A percentile compares a stretch with the other conserved stretches of the same genome.
phyloP scores from a whole-genome alignment of 37 sponge, comb jelly and placozoan genomes.

The Chondrilla cf. caribensis region DNA sequence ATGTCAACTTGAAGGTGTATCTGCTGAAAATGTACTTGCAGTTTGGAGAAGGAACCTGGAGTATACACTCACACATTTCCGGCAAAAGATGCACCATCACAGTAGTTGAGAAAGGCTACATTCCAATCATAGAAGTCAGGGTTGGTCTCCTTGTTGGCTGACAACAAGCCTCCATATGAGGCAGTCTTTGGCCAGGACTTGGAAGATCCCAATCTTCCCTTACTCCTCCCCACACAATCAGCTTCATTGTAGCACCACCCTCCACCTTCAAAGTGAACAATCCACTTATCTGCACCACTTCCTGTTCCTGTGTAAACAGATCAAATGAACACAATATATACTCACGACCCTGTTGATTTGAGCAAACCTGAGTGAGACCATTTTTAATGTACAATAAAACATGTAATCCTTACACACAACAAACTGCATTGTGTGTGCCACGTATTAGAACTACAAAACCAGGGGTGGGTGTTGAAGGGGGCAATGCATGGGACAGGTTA shows the following conservation, averaged over 20 bases:
- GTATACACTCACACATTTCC: slow-evolving; percentile 66
- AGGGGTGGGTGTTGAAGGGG: too few species aligned
- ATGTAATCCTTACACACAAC: too few species aligned
- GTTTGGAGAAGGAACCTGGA: too few species aligned
- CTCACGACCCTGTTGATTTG: too few species aligned
- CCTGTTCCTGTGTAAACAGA: slow-evolving; percentile 2
- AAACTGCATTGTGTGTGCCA: too few species aligned
- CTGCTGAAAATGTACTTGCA: too few species aligned
- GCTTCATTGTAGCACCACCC: slow-evolving; percentile 65
- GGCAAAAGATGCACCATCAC: slow-evolving; percentile 85
- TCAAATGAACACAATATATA: not conserved
- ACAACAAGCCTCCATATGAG: slow-evolving; percentile 48
- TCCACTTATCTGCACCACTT: slow-evolving; percentile 58
- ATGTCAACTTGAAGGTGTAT: too few species aligned
- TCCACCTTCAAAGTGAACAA: slow-evolving; percentile 73
- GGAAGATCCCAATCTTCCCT: slow-evolving; percentile 63
- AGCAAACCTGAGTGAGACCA: too few species aligned
- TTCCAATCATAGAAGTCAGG: slow-evolving; percentile 79
- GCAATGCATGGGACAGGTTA: too few species aligned
- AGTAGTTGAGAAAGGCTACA: slow-evolving; percentile 68
- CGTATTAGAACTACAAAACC: too few species aligned
- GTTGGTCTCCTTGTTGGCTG: slow-evolving; percentile 46
- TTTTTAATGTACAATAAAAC: too few species aligned
- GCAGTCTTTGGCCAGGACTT: slow-evolving; percentile 26
- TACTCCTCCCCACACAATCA: slow-evolving; percentile 62